Evolutionary conservation across 2,113 vertebrate genomes (phyloP), one percentile per base, ranked within the genome.

Genomic region (Megaceryle torquata): DNA sequence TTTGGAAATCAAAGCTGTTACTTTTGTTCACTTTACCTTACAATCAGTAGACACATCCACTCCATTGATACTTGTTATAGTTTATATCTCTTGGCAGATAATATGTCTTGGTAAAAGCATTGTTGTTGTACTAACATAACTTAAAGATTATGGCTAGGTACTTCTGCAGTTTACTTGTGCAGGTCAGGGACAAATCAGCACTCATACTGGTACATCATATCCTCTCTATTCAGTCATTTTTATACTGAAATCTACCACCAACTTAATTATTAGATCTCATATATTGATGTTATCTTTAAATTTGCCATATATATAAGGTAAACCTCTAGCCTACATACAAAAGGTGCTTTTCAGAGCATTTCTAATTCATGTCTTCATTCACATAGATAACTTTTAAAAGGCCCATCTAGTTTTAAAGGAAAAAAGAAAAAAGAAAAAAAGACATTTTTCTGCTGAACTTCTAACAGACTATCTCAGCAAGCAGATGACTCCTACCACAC

Each of bases 401-500:
- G 19, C 24, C 35, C 77, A 26, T 65, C 39, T 89, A 87, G 67
- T 92, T 94, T 69, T 69, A 93, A 91, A 86, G 88, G 13, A 13
- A 88, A 19, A 18, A 88, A 85, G 85, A 87, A 10, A 2, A 1
- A 1, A 10, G 5, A 54, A 51, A 51, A 37, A 37, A 37, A 37
- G 37, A 43, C 46, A 82, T 89, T 96, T 96, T 97, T 86, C 61
- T 25, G 68, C 31, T 56, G 11, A 82, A 90, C 43, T 50, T 91
- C 79, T 92, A 50, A 69, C 33, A 89, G 26, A 91, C 50, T 79
- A 54, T 68, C 39, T 96, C 72, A 89, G 51, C 84, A 68, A 83
- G 56, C 43, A 94, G 31, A 43, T 74, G 16, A 81, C 21, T 89
- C 11, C 16, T 74, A 33, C 15, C 15, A 37, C 20, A 54, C 6